Conservation (phyloP, 2,888 invertebrate species). For the Brachylomia viminalis region DNA sequence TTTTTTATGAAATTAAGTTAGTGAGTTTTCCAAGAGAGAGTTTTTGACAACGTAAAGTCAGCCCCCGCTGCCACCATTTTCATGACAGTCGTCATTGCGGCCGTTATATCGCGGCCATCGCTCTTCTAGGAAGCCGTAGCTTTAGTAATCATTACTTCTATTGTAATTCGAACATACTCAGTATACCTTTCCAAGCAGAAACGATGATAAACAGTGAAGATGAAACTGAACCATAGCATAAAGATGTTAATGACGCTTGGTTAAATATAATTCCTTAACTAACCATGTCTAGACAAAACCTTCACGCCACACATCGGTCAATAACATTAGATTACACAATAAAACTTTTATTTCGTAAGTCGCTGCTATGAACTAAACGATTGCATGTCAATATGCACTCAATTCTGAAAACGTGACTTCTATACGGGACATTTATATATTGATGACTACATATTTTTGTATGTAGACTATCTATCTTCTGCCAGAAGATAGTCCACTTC, state of each 20-base stretch:
- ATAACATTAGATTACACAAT: constrained; percentile 11
- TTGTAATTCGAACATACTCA: not conserved
- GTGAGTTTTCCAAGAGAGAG: too few species aligned
- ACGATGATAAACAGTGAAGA: not conserved
- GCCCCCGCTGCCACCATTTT: too few species aligned
- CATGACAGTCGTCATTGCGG: too few species aligned
- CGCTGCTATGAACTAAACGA: constrained; percentile 25
- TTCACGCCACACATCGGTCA: too few species aligned
- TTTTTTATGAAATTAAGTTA: too few species aligned
- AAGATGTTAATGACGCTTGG: not conserved
- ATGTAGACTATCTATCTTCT: not conserved
- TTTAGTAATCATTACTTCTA: too few species aligned
- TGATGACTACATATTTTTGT: constrained; percentile 49
- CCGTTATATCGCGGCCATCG: too few species aligned
- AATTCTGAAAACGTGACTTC: constrained; percentile 60
- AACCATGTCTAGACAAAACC: constrained; percentile 2
- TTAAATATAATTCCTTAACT: constrained; percentile 14
- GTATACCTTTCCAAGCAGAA: not conserved
- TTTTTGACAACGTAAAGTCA: too few species aligned
- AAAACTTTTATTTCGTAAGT: constrained; percentile 37
- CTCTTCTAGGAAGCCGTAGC: too few species aligned
- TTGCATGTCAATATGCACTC: constrained; percentile 65
- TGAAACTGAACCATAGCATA: not conserved
- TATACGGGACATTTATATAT: constrained; percentile 7
- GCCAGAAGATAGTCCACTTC: too few species aligned